Evolutionary conservation across 2,113 vertebrate species (phyloP).

Genomic region (Proterorhinus semilunaris): DNA sequence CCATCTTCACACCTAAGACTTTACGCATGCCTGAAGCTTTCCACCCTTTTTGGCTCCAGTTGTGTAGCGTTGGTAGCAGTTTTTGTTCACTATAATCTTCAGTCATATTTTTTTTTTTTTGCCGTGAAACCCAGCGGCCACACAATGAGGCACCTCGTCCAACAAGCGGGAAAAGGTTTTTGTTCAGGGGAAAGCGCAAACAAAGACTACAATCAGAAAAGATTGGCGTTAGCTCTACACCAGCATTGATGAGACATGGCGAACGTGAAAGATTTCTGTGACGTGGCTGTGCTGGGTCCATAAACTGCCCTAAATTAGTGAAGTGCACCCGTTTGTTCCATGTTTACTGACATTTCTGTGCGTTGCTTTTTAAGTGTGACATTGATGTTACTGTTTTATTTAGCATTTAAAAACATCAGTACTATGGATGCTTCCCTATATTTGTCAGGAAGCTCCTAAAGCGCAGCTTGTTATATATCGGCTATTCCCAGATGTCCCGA

Average conservation of each 20-base stretch:
- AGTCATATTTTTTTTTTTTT: background rate
- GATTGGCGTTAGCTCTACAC: conserved; percentile 38
- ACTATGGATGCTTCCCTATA: conserved; percentile 17
- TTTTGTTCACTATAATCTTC: conserved; percentile 15
- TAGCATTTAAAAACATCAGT: conserved; percentile 41
- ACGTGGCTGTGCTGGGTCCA: conserved; percentile 2
- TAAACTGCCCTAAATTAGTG: conserved; percentile 18
- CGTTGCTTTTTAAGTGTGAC: conserved; percentile 43
- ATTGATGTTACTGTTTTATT: conserved; percentile 48
- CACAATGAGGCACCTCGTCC: conserved; percentile 4
- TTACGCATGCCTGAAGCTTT: conserved; percentile 48
- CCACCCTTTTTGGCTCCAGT: conserved; percentile 28
- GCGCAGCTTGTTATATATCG: conserved; percentile 52
- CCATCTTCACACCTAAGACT: conserved; percentile 29
- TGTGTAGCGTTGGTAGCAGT: conserved; percentile 11
- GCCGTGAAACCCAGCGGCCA: conserved; percentile 2
- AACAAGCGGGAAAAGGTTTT: background rate
- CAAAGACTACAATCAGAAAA: background rate
- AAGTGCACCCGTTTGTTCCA: conserved; percentile 6
- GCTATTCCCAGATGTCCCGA: conserved; percentile 18
- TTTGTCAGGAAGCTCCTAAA: conserved; percentile 6
- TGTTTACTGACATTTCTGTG: conserved; percentile 18
- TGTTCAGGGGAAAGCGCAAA: background rate
- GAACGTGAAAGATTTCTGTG: background rate
- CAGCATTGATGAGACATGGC: conserved; percentile 43